phyloP scores from a whole-genome alignment of 2,888 invertebrate species.

The Lysandra coridon region DNA sequence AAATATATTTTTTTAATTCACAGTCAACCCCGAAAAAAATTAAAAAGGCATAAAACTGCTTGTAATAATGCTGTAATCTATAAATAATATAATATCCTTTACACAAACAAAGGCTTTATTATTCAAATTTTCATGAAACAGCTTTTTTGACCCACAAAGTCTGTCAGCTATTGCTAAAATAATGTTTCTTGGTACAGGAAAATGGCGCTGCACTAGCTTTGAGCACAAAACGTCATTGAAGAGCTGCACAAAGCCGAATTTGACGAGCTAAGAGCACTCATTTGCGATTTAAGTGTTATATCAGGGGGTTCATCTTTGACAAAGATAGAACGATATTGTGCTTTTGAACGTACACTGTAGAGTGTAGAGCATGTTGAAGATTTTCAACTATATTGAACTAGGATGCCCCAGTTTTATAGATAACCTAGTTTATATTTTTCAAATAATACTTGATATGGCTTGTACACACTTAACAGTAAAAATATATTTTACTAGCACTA shows the following conservation, averaged over 20 bases:
- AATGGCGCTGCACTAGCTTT: not conserved
- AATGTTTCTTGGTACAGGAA: conserved; percentile 5
- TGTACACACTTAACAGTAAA: too few species aligned
- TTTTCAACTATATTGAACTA: not conserved
- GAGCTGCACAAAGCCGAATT: conserved; percentile 15
- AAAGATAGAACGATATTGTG: conserved; percentile 1
- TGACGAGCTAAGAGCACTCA: not conserved
- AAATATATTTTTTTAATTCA: too few species aligned
- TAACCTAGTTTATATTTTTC: not conserved
- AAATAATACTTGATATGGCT: not conserved
- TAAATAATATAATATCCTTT: not conserved
- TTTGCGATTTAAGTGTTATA: conserved; percentile 19
- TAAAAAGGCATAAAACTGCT: too few species aligned
- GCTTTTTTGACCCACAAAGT: not conserved
- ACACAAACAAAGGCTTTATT: not conserved
- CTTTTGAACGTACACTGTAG: not conserved
- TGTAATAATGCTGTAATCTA: not conserved
- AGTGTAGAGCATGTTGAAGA: not conserved
- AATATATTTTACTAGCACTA: too few species aligned
- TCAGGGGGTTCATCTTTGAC: conserved; percentile 3
- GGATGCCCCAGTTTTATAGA: not conserved
- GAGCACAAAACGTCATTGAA: not conserved
- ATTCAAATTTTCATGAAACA: not conserved
- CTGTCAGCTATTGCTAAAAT: conserved; percentile 2
- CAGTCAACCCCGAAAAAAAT: too few species aligned